Evolutionary conservation across 2,888 invertebrate species (phyloP), one percentile per base, ranked within the genome.

Genomic region (Sarcophaga carnaria): DNA sequence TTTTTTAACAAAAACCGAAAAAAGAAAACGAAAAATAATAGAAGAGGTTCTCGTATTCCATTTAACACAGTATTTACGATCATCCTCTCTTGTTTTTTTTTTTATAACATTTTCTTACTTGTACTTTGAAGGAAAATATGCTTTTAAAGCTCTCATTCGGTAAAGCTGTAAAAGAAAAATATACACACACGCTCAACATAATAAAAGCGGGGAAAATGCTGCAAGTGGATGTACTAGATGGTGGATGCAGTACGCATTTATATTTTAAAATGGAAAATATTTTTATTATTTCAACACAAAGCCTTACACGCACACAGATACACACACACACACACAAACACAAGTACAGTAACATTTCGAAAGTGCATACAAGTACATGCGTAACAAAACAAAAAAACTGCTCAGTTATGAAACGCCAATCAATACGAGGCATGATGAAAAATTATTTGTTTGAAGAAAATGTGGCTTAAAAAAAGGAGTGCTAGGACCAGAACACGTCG

Each of bases 51-150:
- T 66, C 10, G 54, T 54, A 12, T 14, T 54, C 17, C 54, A 54
- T 84, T 80, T 64, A 75, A 59, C 63, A 59, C n/a, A 64, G 69
- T 70, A 79, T 84, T 84, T 80, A 84, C 70, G 76, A 75, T 76
- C 60, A 71, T 66, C 20, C 14, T 45, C 37, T 37, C 37, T 37
- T 37, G 37, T 8, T 8, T 37, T 70, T 37, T 70, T 27, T 79
- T 54, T 83, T 45, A 47, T 20, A 70, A 64, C 14, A 4, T 20
- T 10, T 79, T 69, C 12, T 37, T 60, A 14, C n/a, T 22, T 22
- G 22, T 22, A 8, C n/a, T 54, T 49, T 47, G n/a, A 75, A 45
- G n/a, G 49, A 78, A 62, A 85, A 60, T 27, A 78, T 47, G 27
- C 6, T 64, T 70, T 77, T 72, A 66, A 64, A 77, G 54, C 54